These are phyloP conservation scores for Phalera bucephala DNA, from an alignment of 2,888 invertebrate genomes.

Conservation along the genomic window DNA sequence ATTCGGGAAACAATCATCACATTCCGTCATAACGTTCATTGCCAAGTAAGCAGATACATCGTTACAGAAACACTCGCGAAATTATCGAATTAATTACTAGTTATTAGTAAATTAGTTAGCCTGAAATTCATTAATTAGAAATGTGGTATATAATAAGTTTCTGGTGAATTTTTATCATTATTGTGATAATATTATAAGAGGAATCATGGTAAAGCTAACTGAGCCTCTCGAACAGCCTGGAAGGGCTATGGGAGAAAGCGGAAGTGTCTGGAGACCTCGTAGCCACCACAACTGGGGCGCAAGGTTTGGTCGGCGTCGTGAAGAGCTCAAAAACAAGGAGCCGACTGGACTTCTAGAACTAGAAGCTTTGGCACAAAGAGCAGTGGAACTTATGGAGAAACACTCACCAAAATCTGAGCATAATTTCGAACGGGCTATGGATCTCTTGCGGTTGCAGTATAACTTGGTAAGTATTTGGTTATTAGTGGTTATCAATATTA, in stretches of 20 bases:
- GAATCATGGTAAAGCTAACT: conserved; percentile 49
- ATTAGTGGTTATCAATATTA: too few relatives aligned
- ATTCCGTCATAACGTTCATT: too few relatives aligned
- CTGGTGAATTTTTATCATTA: conserved; percentile 1
- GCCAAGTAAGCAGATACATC: conserved; percentile 2
- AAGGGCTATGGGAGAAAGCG: conserved; percentile 19
- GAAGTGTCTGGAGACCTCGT: conserved; percentile 21
- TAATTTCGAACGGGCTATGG: conserved; percentile 44
- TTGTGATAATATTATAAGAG: conserved; percentile 3
- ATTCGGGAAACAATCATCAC: conserved; percentile 20
- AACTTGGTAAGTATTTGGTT: conserved; percentile 19
- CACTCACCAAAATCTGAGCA: conserved; percentile 29
- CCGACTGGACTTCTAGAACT: conserved; percentile 42
- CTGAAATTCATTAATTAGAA: conserved; percentile 8
- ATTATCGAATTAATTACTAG: conserved; percentile 7
- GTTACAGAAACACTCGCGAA: not conserved
- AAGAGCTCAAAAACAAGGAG: conserved; percentile 19
- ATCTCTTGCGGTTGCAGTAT: conserved; percentile 48
- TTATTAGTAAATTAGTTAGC: conserved; percentile 11
- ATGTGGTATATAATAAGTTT: conserved; percentile 3
- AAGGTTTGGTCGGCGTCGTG: conserved; percentile 31
- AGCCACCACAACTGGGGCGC: conserved; percentile 42
- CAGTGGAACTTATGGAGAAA: conserved; percentile 47
- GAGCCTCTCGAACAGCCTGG: conserved; percentile 26
- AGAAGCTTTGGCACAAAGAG: conserved; percentile 37